phyloP scores from a whole-genome alignment of 2,113 vertebrate species.

The Microtus richardsoni region DNA sequence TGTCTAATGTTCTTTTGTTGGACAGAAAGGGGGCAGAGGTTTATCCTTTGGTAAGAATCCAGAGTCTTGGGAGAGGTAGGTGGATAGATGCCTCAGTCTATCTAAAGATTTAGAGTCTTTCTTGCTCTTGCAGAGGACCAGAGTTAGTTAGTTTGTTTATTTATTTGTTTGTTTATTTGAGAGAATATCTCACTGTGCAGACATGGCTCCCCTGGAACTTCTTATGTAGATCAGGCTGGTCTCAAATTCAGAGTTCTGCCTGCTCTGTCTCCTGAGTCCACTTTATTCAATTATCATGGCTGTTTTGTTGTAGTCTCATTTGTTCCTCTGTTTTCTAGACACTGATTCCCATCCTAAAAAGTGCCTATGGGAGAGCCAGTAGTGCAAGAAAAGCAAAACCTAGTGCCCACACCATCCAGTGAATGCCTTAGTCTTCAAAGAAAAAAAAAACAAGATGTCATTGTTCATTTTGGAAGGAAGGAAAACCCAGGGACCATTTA shows the following conservation, averaged over 20 bases:
- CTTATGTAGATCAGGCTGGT: neutral
- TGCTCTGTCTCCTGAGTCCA: neutral
- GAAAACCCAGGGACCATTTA: slow-evolving; percentile 8
- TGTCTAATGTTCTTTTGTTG: neutral
- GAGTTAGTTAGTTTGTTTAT: neutral
- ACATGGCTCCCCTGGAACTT: neutral
- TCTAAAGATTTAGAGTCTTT: neutral
- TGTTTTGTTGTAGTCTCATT: neutral
- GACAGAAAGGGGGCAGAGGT: neutral
- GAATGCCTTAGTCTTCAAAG: neutral
- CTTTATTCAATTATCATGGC: neutral
- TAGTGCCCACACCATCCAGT: neutral
- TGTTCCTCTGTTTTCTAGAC: neutral
- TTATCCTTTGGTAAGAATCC: neutral
- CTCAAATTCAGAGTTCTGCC: neutral
- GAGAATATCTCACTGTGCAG: neutral
- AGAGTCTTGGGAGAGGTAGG: neutral
- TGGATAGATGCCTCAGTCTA: neutral
- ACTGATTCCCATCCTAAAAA: too few species aligned
- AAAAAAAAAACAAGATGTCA: slow-evolving; percentile 3
- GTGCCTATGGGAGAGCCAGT: neutral
- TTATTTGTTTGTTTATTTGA: neutral
- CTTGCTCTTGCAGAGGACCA: too few species aligned
- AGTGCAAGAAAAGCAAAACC: neutral
- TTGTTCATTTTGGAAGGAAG: neutral